Conservation (phyloP, 2,113 vertebrate species). For the Dolichotis patagonum region DNA sequence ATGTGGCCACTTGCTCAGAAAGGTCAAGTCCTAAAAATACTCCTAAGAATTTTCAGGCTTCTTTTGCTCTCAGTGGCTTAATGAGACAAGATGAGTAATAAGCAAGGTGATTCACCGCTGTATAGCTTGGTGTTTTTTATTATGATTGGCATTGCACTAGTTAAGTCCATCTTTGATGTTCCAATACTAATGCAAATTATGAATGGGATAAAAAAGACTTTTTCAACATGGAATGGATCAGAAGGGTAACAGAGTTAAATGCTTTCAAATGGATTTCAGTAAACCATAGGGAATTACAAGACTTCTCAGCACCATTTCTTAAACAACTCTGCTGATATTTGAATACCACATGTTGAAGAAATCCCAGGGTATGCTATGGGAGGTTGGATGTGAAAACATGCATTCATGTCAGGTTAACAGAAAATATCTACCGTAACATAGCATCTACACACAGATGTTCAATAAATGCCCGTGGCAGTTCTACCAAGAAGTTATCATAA, state of each 20-base stretch:
- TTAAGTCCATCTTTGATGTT: slow-evolving; percentile 17
- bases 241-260: background rate
- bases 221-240: background rate
- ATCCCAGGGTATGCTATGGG: background rate
- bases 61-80: background rate
- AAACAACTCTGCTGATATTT: slow-evolving; percentile 28
- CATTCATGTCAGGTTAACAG: background rate
- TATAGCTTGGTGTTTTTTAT: background rate
- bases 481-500: background rate
- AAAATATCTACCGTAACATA: background rate
- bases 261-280: background rate
- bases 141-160: background rate
- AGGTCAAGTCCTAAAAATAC: background rate
- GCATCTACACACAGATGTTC: background rate
- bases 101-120: background rate
- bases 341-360: background rate
- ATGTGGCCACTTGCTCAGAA: background rate
- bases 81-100: background rate
- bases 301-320: background rate
- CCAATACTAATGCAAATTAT: background rate
- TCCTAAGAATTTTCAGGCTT: background rate
- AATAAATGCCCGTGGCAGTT: background rate
- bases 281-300: background rate
- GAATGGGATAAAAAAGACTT: background rate
- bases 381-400: background rate